Base-by-base conservation (phyloP, 1,140 invertebrate genomes). In the Ridgeia piscesae region DNA sequence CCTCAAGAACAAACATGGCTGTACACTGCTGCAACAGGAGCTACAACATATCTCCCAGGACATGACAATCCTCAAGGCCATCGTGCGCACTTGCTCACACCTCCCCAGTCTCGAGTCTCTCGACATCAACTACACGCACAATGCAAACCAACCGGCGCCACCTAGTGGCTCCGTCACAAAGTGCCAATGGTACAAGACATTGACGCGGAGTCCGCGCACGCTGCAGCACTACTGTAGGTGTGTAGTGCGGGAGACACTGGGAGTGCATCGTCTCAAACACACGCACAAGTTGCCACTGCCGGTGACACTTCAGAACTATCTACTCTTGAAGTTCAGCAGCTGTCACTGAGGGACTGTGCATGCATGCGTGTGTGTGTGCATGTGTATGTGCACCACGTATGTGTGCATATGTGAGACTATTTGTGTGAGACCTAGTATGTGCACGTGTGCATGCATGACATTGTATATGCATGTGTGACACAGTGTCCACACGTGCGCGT, bases 211-310 rank as follows among this genome's bases (percentile, higher is more conserved):
- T 93, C 94, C 35, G 95, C 93, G 95, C n/a, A 93, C 94, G 31
- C 93, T 96, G 0, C 95, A 95, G 92, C 95, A 95, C 93, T 94
- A 94, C 92, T 95, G 95, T 88, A 92, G 95, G 17, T 95, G 93
- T 93, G 91, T 94, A 0, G 94, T 96, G 31, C 93, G 95, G 27
- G 91, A 94, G 6, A 89, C 93, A 17, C 89, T 96, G 17, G 94
- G 94, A 1, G 88, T 92, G 9, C 91, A 93, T 34, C 92, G 94
- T 91, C 93, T 96, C 27, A 90, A 94, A 35, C 93, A 94, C 88
- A 94, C 95, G 92, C 92, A 93, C 35, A 91, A 92, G 17, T 92
- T 96, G 31, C 94, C 94, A 27, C 92, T 96, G 77, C 95, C 95
- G 8, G 93, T 42, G 34, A 92, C 94, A 9, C 93, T 96, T 35